Evolutionary conservation across 2,113 vertebrate genomes (phyloP).

Genomic region (Brachypodius melanocephalos): DNA sequence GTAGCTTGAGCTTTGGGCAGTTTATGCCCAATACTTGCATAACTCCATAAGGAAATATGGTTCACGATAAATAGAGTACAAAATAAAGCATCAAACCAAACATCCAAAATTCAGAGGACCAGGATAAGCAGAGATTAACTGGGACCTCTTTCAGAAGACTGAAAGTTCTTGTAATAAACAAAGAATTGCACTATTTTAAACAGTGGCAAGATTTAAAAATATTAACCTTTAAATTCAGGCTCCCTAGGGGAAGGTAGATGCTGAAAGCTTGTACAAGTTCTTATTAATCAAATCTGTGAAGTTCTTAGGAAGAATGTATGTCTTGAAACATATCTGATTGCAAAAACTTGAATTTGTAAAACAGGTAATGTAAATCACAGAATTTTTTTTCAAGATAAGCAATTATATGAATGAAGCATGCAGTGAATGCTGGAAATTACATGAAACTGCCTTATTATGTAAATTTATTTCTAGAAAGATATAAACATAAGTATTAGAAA

Average conservation of each 20-base stretch:
- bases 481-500: neutral
- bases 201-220: neutral
- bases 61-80: neutral
- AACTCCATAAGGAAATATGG: neutral
- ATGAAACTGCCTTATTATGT: neutral
- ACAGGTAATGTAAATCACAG: neutral
- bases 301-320: neutral
- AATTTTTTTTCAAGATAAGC: neutral
- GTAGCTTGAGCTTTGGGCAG: neutral
- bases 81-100: neutral
- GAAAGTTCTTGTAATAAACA: neutral
- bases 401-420: neutral
- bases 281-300: neutral
- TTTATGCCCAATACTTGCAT: neutral
- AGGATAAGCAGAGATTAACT: neutral
- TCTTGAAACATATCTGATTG: neutral
- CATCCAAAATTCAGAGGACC: neutral
- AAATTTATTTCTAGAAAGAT: neutral
- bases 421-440: neutral
- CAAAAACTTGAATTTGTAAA: neutral
- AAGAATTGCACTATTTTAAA: neutral
- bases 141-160: neutral
- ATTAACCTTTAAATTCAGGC: neutral
- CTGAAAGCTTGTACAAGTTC: neutral
- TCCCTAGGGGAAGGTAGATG: neutral